Percentiles rank a stretch among this genome's conserved stretches.
These are phyloP conservation scores for Argynnis bischoffii DNA, from an alignment of 2,888 invertebrate genomes.

Conservation along the genomic window DNA sequence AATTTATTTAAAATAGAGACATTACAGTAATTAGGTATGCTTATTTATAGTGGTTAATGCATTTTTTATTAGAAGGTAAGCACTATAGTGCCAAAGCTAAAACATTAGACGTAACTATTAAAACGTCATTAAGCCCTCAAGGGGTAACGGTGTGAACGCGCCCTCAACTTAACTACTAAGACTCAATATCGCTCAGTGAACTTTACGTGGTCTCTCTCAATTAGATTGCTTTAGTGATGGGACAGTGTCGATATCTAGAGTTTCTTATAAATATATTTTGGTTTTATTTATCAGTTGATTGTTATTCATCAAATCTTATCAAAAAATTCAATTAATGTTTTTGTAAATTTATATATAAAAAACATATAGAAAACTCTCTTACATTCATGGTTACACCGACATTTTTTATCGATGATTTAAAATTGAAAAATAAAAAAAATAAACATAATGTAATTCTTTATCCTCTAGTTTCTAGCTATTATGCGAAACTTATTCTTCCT, in stretches of 20 bases:
- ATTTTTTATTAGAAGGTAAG: neutral
- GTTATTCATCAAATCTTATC: neutral
- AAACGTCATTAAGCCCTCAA: conserved; percentile 18
- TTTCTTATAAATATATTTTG: neutral
- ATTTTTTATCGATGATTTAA: too few relatives aligned
- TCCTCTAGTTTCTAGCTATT: too few relatives aligned
- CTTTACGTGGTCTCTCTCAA: conserved; percentile 55
- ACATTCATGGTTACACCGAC: too few relatives aligned
- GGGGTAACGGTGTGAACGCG: conserved; percentile 11
- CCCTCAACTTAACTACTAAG: conserved; percentile 29
- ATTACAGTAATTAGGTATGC: too few relatives aligned
- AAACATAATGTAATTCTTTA: too few relatives aligned
- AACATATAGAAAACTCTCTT: too few relatives aligned
- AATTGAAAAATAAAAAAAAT: too few relatives aligned
- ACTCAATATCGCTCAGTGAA: conserved; percentile 46
- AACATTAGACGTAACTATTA: conserved; percentile 17
- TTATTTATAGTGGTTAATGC: too few relatives aligned
- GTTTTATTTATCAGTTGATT: neutral
- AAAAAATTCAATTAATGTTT: neutral
- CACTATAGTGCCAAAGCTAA: neutral
- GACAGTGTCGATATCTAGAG: conserved; percentile 41
- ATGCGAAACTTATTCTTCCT: too few relatives aligned
- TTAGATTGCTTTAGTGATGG: conserved; percentile 53
- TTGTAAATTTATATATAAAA: too few relatives aligned
- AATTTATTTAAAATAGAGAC: too few relatives aligned